Conservation (phyloP, 2,797 vertebrate species). For the Aulostomus chinensis region DNA sequence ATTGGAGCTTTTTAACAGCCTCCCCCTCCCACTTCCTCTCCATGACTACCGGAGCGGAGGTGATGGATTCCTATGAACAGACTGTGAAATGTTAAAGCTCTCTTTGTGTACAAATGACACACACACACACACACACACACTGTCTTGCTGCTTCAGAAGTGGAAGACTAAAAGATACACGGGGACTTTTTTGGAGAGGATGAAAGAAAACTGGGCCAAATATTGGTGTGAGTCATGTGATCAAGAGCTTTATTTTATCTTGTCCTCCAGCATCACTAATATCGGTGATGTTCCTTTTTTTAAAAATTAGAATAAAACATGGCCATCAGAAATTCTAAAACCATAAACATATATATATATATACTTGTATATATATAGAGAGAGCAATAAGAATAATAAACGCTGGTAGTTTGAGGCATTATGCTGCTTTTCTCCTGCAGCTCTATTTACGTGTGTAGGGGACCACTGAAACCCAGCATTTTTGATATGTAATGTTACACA, state of each 20-base stretch:
- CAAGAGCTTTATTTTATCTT: constrained; percentile 57
- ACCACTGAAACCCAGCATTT: constrained; percentile 68
- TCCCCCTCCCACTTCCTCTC: too few species aligned
- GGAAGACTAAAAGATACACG: constrained; percentile 28
- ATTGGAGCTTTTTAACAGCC: constrained; percentile 45
- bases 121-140: too few species aligned
- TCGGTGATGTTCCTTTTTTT: constrained; percentile 29
- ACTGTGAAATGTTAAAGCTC: constrained; percentile 69
- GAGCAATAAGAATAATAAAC: constrained; percentile 68
- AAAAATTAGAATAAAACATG: constrained; percentile 11
- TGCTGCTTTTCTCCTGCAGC: constrained; percentile 54
- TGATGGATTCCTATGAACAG: constrained; percentile 56
- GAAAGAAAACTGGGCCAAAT: constrained; percentile 62
- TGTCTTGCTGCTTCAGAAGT: constrained; percentile 61
- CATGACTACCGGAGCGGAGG: constrained; percentile 35
- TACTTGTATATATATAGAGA: too few species aligned
- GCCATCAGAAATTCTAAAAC: constrained; percentile 41
- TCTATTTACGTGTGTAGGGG: constrained; percentile 51
- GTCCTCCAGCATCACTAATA: constrained; percentile 43
- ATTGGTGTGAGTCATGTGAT: constrained; percentile 54
- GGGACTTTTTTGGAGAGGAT: constrained; percentile 28
- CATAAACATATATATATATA: too few species aligned
- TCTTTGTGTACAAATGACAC: constrained; percentile 53
- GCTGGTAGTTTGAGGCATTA: constrained; percentile 56
- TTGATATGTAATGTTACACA: constrained; percentile 46